A percentile compares a stretch with the other conserved stretches of the same genome.
These are phyloP conservation scores for Caenorhabditis latens DNA, from an alignment of 1,140 invertebrate genomes.

Conservation along the genomic window DNA sequence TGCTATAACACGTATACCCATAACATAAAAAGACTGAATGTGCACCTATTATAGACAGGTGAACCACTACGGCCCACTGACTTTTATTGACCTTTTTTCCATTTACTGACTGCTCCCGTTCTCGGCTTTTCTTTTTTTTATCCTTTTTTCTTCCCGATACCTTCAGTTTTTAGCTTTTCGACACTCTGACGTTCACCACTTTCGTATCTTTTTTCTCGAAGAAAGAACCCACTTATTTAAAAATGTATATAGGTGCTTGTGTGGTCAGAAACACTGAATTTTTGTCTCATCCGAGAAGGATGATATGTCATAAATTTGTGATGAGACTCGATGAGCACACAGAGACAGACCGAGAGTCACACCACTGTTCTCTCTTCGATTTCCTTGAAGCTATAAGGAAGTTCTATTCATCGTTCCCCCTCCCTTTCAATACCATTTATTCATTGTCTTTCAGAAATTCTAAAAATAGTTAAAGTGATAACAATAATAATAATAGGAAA, in stretches of 20 bases:
- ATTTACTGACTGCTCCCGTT: constrained; percentile 12
- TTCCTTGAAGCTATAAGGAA: constrained; percentile 1
- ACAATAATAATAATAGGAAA: background rate
- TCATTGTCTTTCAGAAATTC: background rate
- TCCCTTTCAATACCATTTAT: background rate
- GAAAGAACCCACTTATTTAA: constrained; percentile 7
- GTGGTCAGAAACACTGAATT: background rate
- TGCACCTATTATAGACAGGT: constrained; percentile 41
- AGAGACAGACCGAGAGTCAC: background rate
- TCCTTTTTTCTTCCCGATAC: background rate
- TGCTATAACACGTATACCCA: background rate
- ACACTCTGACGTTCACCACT: background rate
- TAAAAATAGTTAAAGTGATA: background rate
- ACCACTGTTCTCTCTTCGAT: background rate
- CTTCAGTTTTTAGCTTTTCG: background rate
- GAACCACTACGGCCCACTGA: background rate
- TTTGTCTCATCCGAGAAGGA: background rate
- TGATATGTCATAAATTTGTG: constrained; percentile 35
- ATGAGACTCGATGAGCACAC: background rate
- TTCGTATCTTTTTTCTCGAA: background rate
- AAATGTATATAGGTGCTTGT: constrained; percentile 37
- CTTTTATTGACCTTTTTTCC: constrained; percentile 16
- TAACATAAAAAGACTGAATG: constrained; percentile 31
- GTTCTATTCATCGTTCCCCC: background rate
- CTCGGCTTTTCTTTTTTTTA: too few species aligned